Base-by-base conservation (phyloP, 2,888 invertebrate species). In the Cremastobaeus sp. region DNA sequence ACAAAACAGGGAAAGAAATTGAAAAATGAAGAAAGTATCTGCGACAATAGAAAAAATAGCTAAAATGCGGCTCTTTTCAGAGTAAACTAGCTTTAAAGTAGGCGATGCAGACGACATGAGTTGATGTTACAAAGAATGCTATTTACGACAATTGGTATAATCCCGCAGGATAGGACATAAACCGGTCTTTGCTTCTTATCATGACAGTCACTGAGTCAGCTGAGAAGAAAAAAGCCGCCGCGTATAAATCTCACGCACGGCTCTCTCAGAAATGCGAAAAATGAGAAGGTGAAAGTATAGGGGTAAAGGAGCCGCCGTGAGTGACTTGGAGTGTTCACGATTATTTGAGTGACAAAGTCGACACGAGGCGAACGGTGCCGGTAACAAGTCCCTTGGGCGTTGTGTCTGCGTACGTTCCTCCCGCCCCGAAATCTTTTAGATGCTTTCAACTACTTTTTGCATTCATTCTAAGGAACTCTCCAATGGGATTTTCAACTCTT, bases 101-200 rank as follows among this genome's bases (percentile, higher is more conserved):
- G 68, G 52, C 41, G 43, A 25, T 28, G 45, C 43, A 45, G 43
- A 54, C 37, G 37, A 52, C 48, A 54, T 60, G 37, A 21, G 52
- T 52, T 52, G 60, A 47, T 60, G 60, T 52, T 60, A 54, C 45
- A 69, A 69, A 60, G 69, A 37, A 54, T 32, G 39, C 60, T 69
- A 69, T 69, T 69, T 60, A 62, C 47, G 60, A 32, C 55, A 62
- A 62, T 62, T 70, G 62, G 47, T 65, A 65, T 65, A 54, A 65
- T 64, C 64, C 64, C 50, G 34, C 45, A 47, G 45, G 65, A 55
- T 47, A 45, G 37, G 45, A 47, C 65, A 65, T 54, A 47, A 45
- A 54, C 52, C 15, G 45, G 39, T 55, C 55, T 45, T 70, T 39
- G 62, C 35, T 55, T 55, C 57, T 48, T 70, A 54, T 60, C 48